These are phyloP conservation scores for Drosophila ustulata DNA, from an alignment of 2,888 invertebrate species.

Conservation along the genomic window DNA sequence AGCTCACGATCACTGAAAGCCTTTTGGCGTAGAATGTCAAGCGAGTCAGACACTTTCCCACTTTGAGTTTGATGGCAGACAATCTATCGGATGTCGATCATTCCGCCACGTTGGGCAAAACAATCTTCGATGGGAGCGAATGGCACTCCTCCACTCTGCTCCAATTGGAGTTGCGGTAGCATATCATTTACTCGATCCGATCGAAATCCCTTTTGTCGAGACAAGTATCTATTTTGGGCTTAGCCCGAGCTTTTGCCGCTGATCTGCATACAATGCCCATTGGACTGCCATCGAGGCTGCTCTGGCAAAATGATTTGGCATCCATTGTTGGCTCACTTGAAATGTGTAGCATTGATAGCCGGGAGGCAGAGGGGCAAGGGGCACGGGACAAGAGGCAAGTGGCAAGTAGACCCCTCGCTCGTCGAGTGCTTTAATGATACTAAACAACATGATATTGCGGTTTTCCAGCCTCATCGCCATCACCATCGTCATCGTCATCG, in stretches of 20 bases:
- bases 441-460: slow-evolving; percentile 69
- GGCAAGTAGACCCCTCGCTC: not conserved
- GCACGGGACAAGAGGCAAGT: no score
- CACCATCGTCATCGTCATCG: slow-evolving; percentile 16
- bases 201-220: slow-evolving; percentile 38
- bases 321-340: slow-evolving; percentile 65
- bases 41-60: slow-evolving; percentile 24
- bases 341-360: slow-evolving; percentile 60
- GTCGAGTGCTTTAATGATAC: slow-evolving; percentile 64
- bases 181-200: slow-evolving; percentile 52
- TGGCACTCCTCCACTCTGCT: slow-evolving; percentile 61
- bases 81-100: slow-evolving; percentile 50
- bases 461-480: slow-evolving; percentile 48
- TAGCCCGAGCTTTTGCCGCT: slow-evolving; percentile 6
- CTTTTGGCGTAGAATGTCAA: slow-evolving; percentile 64
- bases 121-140: slow-evolving; percentile 18
- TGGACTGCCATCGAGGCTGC: slow-evolving; percentile 15
- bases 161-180: slow-evolving; percentile 53
- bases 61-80: slow-evolving; percentile 19
- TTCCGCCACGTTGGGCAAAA: slow-evolving; percentile 19
- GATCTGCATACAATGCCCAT: slow-evolving; percentile 74
- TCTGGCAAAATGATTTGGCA: slow-evolving; percentile 29
- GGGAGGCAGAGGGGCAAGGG: slow-evolving; percentile 2
- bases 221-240: slow-evolving; percentile 38
- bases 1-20: slow-evolving; percentile 55